These are phyloP conservation scores for Eupithecia exiguata DNA, from an alignment of 2,888 invertebrate species.

Conservation along the genomic window DNA sequence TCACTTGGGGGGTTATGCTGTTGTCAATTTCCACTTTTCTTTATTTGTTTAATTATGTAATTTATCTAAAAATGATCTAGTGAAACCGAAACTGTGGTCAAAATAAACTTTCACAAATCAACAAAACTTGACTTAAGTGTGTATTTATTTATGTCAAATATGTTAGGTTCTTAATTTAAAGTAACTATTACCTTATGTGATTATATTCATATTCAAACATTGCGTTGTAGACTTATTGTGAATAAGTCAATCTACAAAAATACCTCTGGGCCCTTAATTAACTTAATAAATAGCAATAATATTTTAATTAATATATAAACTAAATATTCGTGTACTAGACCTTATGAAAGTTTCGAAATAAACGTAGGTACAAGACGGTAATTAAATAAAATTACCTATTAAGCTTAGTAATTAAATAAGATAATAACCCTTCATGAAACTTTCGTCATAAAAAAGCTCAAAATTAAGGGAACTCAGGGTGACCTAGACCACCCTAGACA, in stretches of 20 bases:
- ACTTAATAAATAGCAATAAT: background rate
- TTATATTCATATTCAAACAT: no score
- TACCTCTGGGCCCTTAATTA: background rate
- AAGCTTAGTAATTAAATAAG: background rate
- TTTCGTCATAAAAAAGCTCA: background rate
- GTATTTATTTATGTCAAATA: no score
- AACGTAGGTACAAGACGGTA: background rate
- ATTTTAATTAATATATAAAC: background rate
- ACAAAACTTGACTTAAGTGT: no score
- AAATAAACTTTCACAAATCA: no score
- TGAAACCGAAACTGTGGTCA: no score
- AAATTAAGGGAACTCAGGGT: background rate
- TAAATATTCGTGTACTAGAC: background rate
- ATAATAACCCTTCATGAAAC: background rate
- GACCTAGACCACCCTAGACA: background rate
- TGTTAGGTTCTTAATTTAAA: no score
- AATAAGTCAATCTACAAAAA: background rate
- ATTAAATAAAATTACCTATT: background rate
- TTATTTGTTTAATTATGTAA: background rate
- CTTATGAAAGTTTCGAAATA: background rate
- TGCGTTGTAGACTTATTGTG: no score
- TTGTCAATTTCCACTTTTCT: background rate
- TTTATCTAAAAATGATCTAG: no score
- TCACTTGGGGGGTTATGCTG: background rate
- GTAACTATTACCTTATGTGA: no score